Percentiles rank a stretch among this genome's conserved stretches.
Conservation (phyloP, 2,797 vertebrate genomes). For the Urosaurus nigricauda region DNA sequence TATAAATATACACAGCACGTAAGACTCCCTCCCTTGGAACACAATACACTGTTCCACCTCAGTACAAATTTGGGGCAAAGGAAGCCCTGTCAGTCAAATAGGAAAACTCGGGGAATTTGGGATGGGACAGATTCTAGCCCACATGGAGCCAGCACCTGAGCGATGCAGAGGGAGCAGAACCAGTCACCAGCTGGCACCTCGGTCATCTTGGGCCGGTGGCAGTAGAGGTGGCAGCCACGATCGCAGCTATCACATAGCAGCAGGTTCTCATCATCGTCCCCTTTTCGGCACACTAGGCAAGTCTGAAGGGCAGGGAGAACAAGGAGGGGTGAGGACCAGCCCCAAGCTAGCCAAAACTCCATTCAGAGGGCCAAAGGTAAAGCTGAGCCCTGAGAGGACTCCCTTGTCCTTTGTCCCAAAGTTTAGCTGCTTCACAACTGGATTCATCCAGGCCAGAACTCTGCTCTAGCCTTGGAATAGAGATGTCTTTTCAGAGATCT, state of each 20-base stretch:
- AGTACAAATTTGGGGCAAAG: neutral
- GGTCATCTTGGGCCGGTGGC: constrained; percentile 92
- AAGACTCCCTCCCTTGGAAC: neutral
- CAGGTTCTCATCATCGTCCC: constrained; percentile 93
- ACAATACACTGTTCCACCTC: neutral
- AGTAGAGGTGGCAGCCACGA: constrained; percentile 97
- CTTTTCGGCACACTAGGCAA: constrained; percentile 93
- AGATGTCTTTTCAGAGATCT: neutral
- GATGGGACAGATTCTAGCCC: neutral
- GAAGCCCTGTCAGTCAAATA: neutral
- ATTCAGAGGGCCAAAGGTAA: neutral
- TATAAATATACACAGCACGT: neutral
- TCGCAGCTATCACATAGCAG: constrained; percentile 95
- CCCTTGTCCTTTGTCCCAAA: neutral
- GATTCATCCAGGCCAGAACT: neutral
- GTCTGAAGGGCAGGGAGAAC: constrained; percentile 77
- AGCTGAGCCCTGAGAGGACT: neutral
- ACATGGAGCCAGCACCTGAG: constrained; percentile 79
- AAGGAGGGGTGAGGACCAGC: constrained; percentile 19
- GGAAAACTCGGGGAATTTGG: neutral
- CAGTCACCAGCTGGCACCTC: constrained; percentile 96
- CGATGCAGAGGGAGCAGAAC: constrained; percentile 92
- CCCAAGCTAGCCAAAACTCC: neutral
- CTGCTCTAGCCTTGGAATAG: neutral
- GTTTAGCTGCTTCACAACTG: neutral